These are phyloP conservation scores for Microtus oregoni DNA, from an alignment of 2,113 vertebrate species.

Conservation along the genomic window DNA sequence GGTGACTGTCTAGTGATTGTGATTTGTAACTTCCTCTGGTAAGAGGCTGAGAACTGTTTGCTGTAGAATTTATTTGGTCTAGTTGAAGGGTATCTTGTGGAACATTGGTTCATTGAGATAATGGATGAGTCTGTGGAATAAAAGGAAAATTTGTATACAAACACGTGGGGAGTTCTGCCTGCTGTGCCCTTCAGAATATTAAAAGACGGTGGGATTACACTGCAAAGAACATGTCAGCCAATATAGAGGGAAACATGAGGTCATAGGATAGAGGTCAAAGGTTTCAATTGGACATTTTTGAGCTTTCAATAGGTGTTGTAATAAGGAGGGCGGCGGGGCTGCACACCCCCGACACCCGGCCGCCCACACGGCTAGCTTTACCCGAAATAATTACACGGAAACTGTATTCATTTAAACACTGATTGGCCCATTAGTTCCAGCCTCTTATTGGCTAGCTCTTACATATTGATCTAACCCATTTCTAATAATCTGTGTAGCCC, in stretches of 20 bases:
- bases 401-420: too few relatives aligned
- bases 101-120: neutral
- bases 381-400: too few relatives aligned
- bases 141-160: constrained; percentile 3
- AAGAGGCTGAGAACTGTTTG: neutral
- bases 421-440: too few relatives aligned
- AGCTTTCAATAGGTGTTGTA: neutral
- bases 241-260: neutral
- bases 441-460: too few relatives aligned
- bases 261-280: neutral
- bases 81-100: neutral
- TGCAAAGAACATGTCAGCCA: neutral
- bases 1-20: neutral
- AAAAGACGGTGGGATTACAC: neutral
- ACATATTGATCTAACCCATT: too few relatives aligned
- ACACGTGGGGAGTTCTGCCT: constrained; percentile 3
- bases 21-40: constrained; percentile 2
- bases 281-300: constrained; percentile 11
- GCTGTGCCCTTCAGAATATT: neutral
- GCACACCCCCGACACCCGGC: too few relatives aligned
- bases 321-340: too few relatives aligned
- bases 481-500: too few relatives aligned
- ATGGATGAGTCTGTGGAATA: neutral
- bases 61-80: constrained; percentile 36
- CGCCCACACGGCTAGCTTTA: too few relatives aligned